Evolutionary conservation across 2,888 invertebrate species (phyloP).

Genomic region (Agrotis clavis): DNA sequence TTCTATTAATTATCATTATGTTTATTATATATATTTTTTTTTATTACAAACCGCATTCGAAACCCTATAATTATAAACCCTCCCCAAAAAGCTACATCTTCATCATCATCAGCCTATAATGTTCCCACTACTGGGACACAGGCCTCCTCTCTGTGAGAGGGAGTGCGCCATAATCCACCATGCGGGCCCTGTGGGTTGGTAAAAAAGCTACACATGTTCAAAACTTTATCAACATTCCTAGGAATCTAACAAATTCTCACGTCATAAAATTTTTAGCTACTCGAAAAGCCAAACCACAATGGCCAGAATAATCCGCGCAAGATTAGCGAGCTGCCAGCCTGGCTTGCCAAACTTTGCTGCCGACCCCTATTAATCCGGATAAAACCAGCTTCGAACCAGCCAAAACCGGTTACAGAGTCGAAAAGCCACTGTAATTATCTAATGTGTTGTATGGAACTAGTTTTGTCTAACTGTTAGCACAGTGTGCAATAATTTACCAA

Average conservation of each 20-base stretch:
- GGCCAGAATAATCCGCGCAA: slow-evolving; percentile 58
- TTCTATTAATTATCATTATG: no score
- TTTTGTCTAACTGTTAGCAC: slow-evolving; percentile 36
- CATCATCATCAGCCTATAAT: no score
- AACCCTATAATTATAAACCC: no score
- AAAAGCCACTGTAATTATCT: slow-evolving; percentile 62
- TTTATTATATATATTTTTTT: no score
- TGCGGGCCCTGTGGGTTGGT: no score
- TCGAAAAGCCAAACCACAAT: slow-evolving; percentile 50
- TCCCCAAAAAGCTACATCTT: no score
- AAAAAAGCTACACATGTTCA: no score
- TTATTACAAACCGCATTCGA: no score
- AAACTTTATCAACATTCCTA: neutral
- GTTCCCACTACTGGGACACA: no score
- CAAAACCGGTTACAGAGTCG: slow-evolving; percentile 65
- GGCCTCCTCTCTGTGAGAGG: no score
- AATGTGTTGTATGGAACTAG: slow-evolving; percentile 45
- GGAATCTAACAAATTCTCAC: slow-evolving; percentile 30
- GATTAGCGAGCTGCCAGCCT: slow-evolving; percentile 66
- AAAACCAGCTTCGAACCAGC: slow-evolving; percentile 62
- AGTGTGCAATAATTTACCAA: slow-evolving; percentile 22
- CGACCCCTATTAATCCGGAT: slow-evolving; percentile 67
- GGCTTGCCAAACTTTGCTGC: slow-evolving; percentile 58
- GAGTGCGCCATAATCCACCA: no score
- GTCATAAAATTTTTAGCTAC: slow-evolving; percentile 26